phyloP scores from a whole-genome alignment of 92 coral and sea anemone genomes.

The Bergia sp. region DNA sequence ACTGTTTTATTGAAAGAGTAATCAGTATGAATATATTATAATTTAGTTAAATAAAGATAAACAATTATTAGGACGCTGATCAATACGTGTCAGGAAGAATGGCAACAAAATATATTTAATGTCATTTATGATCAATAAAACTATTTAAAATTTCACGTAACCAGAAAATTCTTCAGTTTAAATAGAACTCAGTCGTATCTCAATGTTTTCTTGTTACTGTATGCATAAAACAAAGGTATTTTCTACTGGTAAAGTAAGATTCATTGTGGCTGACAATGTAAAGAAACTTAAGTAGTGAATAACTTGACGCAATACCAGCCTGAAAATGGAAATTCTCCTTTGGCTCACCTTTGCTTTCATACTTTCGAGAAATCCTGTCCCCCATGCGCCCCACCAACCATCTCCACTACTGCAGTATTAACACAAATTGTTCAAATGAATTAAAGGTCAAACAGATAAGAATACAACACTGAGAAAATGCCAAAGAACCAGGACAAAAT shows the following conservation, averaged over 20 bases:
- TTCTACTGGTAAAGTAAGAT: background rate
- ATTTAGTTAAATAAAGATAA: no score
- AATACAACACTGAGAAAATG: background rate
- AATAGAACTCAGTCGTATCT: background rate
- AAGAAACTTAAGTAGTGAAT: no score
- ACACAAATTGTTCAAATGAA: background rate
- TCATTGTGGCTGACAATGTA: no score
- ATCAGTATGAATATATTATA: no score
- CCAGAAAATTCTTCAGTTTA: background rate
- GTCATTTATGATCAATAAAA: background rate
- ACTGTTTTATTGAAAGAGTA: no score
- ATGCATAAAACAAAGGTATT: background rate
- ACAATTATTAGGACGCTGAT: no score
- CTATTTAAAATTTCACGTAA: no score
- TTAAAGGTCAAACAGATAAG: background rate
- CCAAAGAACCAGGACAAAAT: background rate
- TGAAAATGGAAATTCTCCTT: background rate
- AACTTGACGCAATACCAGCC: background rate
- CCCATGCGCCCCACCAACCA: constrained; percentile 92
- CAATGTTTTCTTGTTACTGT: no score
- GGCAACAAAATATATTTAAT: no score
- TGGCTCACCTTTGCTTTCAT: constrained; percentile 73
- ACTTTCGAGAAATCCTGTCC: constrained; percentile 66
- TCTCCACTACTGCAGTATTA: constrained; percentile 74
- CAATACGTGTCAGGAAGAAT: background rate